These are phyloP conservation scores for Phaenicophaeus curvirostris DNA, from an alignment of 2,797 vertebrate species.

Conservation along the genomic window DNA sequence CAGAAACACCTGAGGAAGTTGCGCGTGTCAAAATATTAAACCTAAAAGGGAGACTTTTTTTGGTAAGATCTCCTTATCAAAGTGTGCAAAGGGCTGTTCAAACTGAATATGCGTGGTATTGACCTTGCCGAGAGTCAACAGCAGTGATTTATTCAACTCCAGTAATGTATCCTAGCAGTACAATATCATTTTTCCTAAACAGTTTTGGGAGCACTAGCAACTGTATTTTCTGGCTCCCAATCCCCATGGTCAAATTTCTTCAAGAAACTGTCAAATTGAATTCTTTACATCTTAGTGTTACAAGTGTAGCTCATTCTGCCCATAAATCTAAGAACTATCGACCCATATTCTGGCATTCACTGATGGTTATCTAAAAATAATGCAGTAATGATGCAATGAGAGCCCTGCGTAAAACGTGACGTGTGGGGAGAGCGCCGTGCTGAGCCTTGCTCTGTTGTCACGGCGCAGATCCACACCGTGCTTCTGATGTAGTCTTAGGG, in stretches of 20 bases:
- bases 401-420: background rate
- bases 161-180: background rate
- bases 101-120: accelerated
- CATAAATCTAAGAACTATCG: conserved; percentile 55
- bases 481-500: background rate
- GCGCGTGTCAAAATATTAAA: background rate
- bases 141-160: background rate
- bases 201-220: background rate
- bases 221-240: background rate
- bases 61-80: background rate
- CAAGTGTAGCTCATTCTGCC: conserved; percentile 12
- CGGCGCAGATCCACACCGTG: background rate
- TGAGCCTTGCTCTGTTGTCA: background rate
- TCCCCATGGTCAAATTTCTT: conserved; percentile 8
- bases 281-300: conserved; percentile 1
- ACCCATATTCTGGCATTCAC: background rate
- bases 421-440: background rate
- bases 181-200: conserved; percentile 11
- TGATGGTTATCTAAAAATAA: conserved; percentile 50
- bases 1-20: background rate
- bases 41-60: background rate
- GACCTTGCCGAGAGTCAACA: conserved; percentile 8
- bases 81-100: background rate
- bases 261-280: background rate
- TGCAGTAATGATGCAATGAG: background rate